phyloP scores from a whole-genome alignment of 2,888 invertebrate species.

The Electrophaes corylata region DNA sequence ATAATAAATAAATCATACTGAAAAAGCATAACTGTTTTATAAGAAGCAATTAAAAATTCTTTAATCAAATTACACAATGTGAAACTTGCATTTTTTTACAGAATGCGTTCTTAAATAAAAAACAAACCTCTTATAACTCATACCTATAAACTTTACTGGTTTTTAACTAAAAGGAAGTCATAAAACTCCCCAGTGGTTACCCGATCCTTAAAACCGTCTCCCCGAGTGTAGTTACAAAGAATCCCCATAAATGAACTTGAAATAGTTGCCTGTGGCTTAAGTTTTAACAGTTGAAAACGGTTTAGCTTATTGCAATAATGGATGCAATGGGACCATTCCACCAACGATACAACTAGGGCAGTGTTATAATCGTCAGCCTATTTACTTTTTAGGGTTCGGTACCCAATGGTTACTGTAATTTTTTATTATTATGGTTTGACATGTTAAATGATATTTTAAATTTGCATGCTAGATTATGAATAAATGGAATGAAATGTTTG shows the following conservation, averaged over 20 bases:
- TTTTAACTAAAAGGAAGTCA: slow-evolving; percentile 21
- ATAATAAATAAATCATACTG: too few species aligned
- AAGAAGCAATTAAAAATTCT: too few species aligned
- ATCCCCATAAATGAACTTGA: slow-evolving; percentile 27
- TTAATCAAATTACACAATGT: too few species aligned
- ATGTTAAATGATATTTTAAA: too few species aligned
- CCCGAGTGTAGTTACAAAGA: slow-evolving; percentile 28
- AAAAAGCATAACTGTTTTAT: too few species aligned
- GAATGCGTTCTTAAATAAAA: too few species aligned
- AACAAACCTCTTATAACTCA: neutral
- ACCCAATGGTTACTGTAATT: too few species aligned
- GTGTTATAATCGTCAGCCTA: neutral
- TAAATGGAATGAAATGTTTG: too few species aligned
- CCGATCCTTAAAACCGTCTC: slow-evolving; percentile 23
- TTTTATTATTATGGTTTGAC: too few species aligned
- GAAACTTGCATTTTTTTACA: too few species aligned
- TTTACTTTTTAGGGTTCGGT: neutral
- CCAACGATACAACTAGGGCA: neutral
- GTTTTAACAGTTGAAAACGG: slow-evolving; percentile 22
- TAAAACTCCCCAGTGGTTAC: slow-evolving; percentile 25
- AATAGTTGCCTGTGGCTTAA: slow-evolving; percentile 12
- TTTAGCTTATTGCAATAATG: neutral
- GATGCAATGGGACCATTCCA: slow-evolving; percentile 2
- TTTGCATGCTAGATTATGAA: too few species aligned
- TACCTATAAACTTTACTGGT: neutral